A percentile compares a stretch with the other conserved stretches of the same genome.
Conservation (phyloP, 2,888 invertebrate genomes). For the Lithodes maja region DNA sequence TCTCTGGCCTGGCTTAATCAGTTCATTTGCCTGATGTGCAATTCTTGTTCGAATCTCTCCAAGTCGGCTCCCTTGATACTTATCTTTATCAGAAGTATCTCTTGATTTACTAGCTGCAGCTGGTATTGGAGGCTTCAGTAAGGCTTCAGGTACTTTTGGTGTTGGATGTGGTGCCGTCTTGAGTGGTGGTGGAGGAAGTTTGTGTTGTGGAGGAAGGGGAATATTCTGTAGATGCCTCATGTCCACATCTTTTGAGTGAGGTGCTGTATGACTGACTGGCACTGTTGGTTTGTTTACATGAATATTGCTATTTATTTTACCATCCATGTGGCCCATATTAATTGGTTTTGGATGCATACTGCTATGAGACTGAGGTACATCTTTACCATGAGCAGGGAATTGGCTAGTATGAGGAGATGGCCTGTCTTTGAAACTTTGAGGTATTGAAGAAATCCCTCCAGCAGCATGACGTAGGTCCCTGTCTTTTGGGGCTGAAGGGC, state of each 20-base stretch:
- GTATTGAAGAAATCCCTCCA: conserved; percentile 23
- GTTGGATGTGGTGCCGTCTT: background rate
- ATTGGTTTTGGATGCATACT: background rate
- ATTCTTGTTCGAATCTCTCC: conserved; percentile 50
- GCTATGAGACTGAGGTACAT: conserved; percentile 9
- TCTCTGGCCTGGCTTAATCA: conserved; percentile 62
- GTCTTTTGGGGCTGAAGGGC: conserved; percentile 25
- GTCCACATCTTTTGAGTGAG: conserved; percentile 28
- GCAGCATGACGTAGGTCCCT: conserved; percentile 46
- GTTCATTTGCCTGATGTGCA: conserved; percentile 50
- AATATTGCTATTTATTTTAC: background rate
- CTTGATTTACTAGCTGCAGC: background rate
- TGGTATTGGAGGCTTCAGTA: background rate
- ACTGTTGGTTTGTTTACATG: background rate
- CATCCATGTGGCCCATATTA: background rate
- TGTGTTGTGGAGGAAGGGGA: conserved; percentile 10
- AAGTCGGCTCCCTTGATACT: conserved; percentile 31
- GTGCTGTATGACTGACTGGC: background rate
- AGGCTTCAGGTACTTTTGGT: background rate
- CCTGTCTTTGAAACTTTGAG: conserved; percentile 27
- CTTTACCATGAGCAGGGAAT: background rate
- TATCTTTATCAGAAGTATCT: conserved; percentile 6
- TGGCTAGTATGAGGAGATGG: background rate
- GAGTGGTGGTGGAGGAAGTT: background rate
- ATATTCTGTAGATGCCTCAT: conserved; percentile 22